phyloP scores from a whole-genome alignment of 2,888 invertebrate species.

The Synergus umbraculus region DNA sequence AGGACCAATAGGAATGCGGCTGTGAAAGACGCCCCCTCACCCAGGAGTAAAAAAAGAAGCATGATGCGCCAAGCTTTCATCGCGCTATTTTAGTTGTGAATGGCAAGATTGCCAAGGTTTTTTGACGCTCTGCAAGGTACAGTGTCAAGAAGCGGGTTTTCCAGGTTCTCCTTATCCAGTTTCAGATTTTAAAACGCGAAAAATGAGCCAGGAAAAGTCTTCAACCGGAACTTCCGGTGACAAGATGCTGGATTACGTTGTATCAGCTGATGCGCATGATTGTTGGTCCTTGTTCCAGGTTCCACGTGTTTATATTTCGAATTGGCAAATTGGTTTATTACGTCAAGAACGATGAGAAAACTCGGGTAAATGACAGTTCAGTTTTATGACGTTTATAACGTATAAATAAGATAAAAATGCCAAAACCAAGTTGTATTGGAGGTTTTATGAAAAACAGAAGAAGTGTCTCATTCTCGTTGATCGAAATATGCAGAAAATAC shows the following conservation, averaged over 20 bases:
- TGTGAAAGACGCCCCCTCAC: conserved; percentile 6
- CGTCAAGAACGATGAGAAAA: background rate
- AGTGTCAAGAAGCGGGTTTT: background rate
- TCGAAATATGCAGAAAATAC: too few species aligned
- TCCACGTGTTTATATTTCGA: conserved; percentile 13
- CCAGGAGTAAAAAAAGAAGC: background rate
- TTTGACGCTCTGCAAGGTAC: background rate
- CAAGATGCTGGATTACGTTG: conserved; percentile 24
- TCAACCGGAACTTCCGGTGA: conserved; percentile 47
- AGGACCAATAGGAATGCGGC: conserved; percentile 20
- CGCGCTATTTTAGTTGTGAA: background rate
- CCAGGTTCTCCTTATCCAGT: background rate
- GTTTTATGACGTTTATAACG: too few species aligned
- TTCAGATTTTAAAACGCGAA: background rate
- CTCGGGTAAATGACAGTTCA: too few species aligned
- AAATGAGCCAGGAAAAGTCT: background rate
- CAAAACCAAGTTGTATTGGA: too few species aligned
- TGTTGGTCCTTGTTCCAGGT: conserved; percentile 16
- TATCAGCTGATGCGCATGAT: background rate
- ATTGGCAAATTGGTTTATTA: background rate
- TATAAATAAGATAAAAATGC: too few species aligned
- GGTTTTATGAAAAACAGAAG: too few species aligned
- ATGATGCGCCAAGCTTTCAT: background rate
- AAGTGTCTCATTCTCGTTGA: background rate
- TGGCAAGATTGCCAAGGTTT: background rate